Conservation (phyloP, 1,140 invertebrate genomes). For the Hesperophylax magnus region DNA sequence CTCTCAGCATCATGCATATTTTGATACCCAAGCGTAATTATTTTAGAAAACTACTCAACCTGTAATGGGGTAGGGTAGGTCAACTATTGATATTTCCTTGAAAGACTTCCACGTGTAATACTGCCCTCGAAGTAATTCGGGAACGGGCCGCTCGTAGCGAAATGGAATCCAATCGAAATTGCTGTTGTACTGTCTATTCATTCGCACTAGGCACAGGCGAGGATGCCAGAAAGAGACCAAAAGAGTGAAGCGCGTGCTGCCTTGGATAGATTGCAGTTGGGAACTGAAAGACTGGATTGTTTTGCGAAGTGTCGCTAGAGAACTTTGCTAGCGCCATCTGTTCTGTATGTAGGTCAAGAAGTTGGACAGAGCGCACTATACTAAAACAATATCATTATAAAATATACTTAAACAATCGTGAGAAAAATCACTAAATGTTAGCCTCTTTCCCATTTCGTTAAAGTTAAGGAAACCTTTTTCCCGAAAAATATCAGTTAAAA, state of each 20-base stretch:
- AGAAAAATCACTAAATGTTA: too few relatives aligned
- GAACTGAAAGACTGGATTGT: constrained; percentile 42
- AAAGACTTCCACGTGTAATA: background rate
- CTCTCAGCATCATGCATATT: too few relatives aligned
- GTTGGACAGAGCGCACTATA: too few relatives aligned
- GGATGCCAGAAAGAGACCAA: constrained; percentile 9
- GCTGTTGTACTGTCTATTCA: background rate
- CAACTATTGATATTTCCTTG: background rate
- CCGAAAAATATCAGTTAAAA: too few relatives aligned
- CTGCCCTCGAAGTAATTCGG: constrained; percentile 6
- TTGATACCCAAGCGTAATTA: too few relatives aligned
- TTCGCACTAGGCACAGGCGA: too few relatives aligned
- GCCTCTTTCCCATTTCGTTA: too few relatives aligned
- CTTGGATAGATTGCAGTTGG: constrained; percentile 1
- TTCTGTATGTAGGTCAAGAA: constrained; percentile 28
- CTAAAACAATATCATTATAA: too few relatives aligned
- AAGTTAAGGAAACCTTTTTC: too few relatives aligned
- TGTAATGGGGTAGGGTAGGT: too few relatives aligned
- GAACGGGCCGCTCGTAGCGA: constrained; percentile 38
- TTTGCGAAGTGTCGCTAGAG: constrained; percentile 43
- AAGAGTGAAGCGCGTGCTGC: constrained; percentile 9
- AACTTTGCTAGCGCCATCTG: constrained; percentile 27
- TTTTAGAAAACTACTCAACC: too few relatives aligned
- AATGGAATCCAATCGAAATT: constrained; percentile 14
- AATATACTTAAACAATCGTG: too few relatives aligned